Base-by-base conservation (phyloP, 2,888 invertebrate genomes). In the Microctonus hyperodae region DNA sequence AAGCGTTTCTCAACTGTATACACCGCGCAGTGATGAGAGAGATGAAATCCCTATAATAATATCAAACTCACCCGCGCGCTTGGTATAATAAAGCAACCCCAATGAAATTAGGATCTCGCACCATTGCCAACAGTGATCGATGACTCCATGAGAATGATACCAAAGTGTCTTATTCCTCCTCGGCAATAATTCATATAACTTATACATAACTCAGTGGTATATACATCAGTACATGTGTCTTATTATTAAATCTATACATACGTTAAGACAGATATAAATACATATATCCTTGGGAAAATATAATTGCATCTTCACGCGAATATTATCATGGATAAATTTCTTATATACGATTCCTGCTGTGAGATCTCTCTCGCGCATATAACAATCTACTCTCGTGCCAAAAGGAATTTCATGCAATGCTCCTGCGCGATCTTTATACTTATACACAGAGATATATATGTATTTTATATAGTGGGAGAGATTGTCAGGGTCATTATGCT, bases 401-500 rank as follows among this genome's bases (percentile, higher is more conserved):
- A 31, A 57, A 60, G 64, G 62, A 69, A 69, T 70, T 44, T 44
- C 44, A 44, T 44, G 6, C 44, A 65, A 62, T 57, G 66, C 62
- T 56, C 57, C 25, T 35, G 35, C 53, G 56, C 33, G 48, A 55
- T 61, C 56, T 57, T 66, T 37, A 51, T 44, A 40, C 59, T 16
- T 25, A 60, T n/a, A 28, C 28, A 28, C 2, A 28, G 28, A 28
- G 28, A 28, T 7, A 28, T 28, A 7, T 28, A 28, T 28, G 28
- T 28, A 28, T 28, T 28, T 28, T 28, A 31, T 61, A 55, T 70
- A 68, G 73, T 73, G 73, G 72, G 72, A 72, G n/a, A n/a, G 72
- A 67, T 73, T 72, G 73, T 73, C 74, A 73, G 74, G 72, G 73
- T 73, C 74, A 75, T 77, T 75, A 77, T 72, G 73, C 72, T 73